Conservation (phyloP, 2,888 invertebrate genomes). For the Gymnosoma rotundatum region DNA sequence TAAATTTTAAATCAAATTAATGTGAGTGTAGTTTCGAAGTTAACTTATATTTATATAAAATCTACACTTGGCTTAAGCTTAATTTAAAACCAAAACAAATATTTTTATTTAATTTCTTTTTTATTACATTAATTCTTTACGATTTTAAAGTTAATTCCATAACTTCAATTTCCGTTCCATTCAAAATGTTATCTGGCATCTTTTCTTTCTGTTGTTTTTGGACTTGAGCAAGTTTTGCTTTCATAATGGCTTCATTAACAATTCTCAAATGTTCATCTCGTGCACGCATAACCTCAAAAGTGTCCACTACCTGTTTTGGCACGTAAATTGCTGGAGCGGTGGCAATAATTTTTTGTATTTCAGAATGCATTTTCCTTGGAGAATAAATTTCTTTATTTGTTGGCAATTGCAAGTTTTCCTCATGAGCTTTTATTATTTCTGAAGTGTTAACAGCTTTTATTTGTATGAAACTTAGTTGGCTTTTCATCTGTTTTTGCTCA, state of each 20-base stretch:
- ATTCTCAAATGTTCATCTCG: constrained; percentile 75
- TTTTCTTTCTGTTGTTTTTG: neutral
- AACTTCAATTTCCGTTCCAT: neutral
- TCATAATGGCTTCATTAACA: constrained; percentile 73
- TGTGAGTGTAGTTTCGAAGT: too few species aligned
- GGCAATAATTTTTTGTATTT: constrained; percentile 25
- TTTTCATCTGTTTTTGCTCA: neutral
- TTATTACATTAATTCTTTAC: neutral
- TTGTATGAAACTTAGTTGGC: neutral
- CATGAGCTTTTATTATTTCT: constrained; percentile 73
- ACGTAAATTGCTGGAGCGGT: constrained; percentile 35
- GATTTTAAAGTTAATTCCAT: neutral
- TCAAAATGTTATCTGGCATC: neutral
- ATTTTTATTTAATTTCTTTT: neutral
- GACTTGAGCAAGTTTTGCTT: constrained; percentile 11
- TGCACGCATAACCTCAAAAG: constrained; percentile 75
- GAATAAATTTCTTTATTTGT: constrained; percentile 41
- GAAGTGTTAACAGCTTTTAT: constrained; percentile 70
- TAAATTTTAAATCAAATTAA: too few species aligned
- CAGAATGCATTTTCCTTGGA: constrained; percentile 3
- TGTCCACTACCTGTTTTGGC: constrained; percentile 70
- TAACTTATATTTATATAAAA: too few species aligned
- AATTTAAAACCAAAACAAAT: neutral
- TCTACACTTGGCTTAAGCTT: too few species aligned
- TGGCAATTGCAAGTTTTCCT: constrained; percentile 71